Conservation (phyloP, 2,888 invertebrate genomes). For the Pachymerium ferrugineum region DNA sequence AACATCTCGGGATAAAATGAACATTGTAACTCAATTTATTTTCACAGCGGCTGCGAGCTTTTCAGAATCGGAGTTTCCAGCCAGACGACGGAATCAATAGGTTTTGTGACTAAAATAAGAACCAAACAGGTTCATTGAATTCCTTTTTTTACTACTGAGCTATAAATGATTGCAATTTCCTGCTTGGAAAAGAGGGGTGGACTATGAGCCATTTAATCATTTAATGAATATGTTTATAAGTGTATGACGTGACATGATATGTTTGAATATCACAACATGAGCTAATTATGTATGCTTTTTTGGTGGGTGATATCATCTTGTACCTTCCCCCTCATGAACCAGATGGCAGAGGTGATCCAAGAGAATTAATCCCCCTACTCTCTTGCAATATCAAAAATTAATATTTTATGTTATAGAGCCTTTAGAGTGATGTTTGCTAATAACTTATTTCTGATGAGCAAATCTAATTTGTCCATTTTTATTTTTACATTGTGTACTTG, state of each 20-base stretch:
- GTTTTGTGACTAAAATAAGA: background rate
- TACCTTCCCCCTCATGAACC: background rate
- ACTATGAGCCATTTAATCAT: constrained; percentile 16
- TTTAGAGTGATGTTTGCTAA: background rate
- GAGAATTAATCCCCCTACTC: too few species aligned
- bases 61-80: too few species aligned
- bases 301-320: constrained; percentile 6
- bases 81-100: background rate
- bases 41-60: too few species aligned
- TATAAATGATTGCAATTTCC: background rate
- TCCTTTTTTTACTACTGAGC: background rate
- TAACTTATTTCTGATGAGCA: background rate
- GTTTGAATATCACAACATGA: background rate
- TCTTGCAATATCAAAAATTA: too few species aligned
- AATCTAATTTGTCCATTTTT: background rate
- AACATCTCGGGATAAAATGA: too few species aligned
- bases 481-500: background rate
- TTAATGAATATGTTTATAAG: constrained; percentile 16
- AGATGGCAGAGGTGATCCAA: too few species aligned
- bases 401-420: too few species aligned
- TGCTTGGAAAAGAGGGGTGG: background rate
- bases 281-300: constrained; percentile 14
- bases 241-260: background rate
- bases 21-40: too few species aligned
- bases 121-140: background rate